A percentile compares a stretch with the other conserved stretches of the same genome.
Evolutionary conservation across 2,888 invertebrate species (phyloP).

Genomic region (Graphium colonna): DNA sequence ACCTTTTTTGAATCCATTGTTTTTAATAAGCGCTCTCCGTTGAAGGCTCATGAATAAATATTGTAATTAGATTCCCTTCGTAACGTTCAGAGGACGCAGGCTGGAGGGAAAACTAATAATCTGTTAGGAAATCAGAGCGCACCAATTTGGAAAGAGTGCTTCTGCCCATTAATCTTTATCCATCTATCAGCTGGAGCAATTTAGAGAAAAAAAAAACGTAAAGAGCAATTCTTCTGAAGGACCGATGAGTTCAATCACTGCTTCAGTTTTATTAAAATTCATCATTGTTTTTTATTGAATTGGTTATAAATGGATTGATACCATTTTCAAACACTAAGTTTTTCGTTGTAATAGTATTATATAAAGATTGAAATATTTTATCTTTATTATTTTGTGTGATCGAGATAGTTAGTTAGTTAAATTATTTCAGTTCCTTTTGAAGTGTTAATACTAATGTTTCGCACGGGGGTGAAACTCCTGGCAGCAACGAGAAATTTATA

Average conservation of each 20-base stretch:
- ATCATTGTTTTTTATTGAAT: not conserved
- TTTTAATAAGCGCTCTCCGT: conserved; percentile 18
- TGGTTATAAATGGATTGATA: too few species aligned
- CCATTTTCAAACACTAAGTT: too few species aligned
- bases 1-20: conserved; percentile 6
- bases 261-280: not conserved
- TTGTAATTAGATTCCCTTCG: conserved; percentile 41
- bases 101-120: conserved; percentile 57
- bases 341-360: too few species aligned
- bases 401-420: too few species aligned
- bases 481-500: too few species aligned
- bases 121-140: conserved; percentile 37
- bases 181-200: conserved; percentile 35
- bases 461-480: too few species aligned
- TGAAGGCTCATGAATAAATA: conserved; percentile 44
- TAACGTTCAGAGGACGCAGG: conserved; percentile 23
- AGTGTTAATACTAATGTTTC: too few species aligned
- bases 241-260: not conserved
- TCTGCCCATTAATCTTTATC: conserved; percentile 58
- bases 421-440: too few species aligned
- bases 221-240: not conserved
- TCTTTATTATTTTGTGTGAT: too few species aligned
- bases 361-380: too few species aligned
- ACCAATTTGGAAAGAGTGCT: conserved; percentile 61
- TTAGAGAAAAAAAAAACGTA: conserved; percentile 5